These are phyloP conservation scores for Chelonus formosanus DNA, from an alignment of 2,888 invertebrate genomes.

Conservation along the genomic window DNA sequence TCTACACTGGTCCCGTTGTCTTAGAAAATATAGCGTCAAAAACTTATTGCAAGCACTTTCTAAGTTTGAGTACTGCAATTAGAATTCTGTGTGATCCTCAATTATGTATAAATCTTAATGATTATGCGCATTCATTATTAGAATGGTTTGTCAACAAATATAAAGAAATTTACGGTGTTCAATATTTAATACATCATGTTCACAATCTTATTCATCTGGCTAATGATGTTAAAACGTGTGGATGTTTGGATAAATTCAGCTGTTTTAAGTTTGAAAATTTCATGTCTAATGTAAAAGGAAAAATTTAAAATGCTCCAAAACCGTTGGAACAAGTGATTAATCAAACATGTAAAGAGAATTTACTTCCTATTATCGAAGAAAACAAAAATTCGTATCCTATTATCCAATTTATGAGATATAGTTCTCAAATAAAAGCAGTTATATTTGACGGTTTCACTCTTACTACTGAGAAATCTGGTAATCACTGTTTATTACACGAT, in stretches of 20 bases:
- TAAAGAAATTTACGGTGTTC: slow-evolving; percentile 1
- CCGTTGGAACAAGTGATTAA: slow-evolving; percentile 18
- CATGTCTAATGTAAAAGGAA: slow-evolving; percentile 5
- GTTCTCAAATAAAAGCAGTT: no score
- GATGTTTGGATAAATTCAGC: slow-evolving; percentile 13
- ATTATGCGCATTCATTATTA: slow-evolving; percentile 21
- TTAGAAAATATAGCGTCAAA: slow-evolving; percentile 38
- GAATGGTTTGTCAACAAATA: slow-evolving; percentile 18
- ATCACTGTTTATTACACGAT: no score
- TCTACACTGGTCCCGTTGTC: slow-evolving; percentile 47
- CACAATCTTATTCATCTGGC: slow-evolving; percentile 14
- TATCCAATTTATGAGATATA: no score
- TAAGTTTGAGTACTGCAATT: slow-evolving; percentile 15
- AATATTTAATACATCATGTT: slow-evolving; percentile 12
- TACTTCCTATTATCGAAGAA: not conserved
- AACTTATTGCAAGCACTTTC: slow-evolving; percentile 10
- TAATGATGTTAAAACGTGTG: slow-evolving; percentile 12
- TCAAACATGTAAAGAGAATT: slow-evolving; percentile 6
- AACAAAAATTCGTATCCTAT: no score
- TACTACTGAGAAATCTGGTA: no score
- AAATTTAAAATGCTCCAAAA: slow-evolving; percentile 12
- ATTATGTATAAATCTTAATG: not conserved
- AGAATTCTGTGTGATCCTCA: slow-evolving; percentile 17
- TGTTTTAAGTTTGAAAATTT: slow-evolving; percentile 20
- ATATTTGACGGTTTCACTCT: no score